Evolutionary conservation across 2,888 invertebrate genomes (phyloP).

Genomic region (Doris montereyensis): DNA sequence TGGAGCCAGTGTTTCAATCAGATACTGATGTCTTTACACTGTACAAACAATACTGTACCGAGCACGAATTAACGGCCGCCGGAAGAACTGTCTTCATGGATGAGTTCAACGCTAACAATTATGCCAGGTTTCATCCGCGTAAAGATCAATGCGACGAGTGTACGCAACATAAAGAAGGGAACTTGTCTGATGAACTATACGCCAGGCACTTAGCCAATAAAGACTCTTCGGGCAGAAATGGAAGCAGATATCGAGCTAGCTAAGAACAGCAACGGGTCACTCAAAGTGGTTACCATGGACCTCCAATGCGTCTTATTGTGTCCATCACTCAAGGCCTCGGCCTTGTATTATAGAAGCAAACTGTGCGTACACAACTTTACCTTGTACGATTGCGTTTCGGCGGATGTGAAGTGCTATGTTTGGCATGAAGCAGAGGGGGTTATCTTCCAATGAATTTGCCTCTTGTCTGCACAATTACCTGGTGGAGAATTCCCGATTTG

Average conservation of each 20-base stretch:
- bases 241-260: not conserved
- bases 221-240: not conserved
- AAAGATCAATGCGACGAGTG: not conserved
- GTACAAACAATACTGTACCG: not conserved
- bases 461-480: not conserved
- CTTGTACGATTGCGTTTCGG: not conserved
- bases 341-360: not conserved
- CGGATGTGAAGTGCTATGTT: not conserved
- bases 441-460: not conserved
- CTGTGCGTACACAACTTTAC: not conserved
- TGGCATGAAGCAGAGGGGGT: conserved; percentile 11
- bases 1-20: not conserved
- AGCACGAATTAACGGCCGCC: not conserved
- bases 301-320: not conserved
- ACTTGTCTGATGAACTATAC: not conserved
- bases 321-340: too few relatives aligned
- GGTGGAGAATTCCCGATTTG: too few relatives aligned
- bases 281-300: not conserved
- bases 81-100: not conserved
- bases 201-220: not conserved
- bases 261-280: not conserved
- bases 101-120: too few relatives aligned
- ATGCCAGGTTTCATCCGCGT: not conserved
- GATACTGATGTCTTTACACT: not conserved
- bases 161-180: not conserved